phyloP scores from a whole-genome alignment of 2,113 vertebrate genomes.

The Larimichthys crocea region DNA sequence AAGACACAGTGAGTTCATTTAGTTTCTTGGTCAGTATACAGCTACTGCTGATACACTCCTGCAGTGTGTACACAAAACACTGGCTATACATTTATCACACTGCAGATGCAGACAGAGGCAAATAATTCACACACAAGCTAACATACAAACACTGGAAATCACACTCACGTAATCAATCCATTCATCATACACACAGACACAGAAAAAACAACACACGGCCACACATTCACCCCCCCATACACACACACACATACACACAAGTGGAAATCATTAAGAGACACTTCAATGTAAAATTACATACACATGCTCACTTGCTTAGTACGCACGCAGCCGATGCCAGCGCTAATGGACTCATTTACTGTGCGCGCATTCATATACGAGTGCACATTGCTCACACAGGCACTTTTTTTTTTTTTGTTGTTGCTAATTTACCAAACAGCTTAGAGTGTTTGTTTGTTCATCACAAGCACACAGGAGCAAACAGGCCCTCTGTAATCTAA shows the following conservation, averaged over 20 bases:
- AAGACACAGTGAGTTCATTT: slow-evolving; percentile 32
- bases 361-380: slow-evolving; percentile 71
- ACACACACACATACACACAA: slow-evolving; percentile 20
- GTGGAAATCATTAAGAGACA: slow-evolving; percentile 58
- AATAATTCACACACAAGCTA: slow-evolving; percentile 58
- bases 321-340: slow-evolving; percentile 29
- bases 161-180: slow-evolving; percentile 30
- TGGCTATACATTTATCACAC: slow-evolving; percentile 56
- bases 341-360: slow-evolving; percentile 76
- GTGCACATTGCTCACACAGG: slow-evolving; percentile 51
- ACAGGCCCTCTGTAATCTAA: slow-evolving; percentile 67
- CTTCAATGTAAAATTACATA: slow-evolving; percentile 64
- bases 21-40: slow-evolving; percentile 39
- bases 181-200: slow-evolving; percentile 36
- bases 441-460: slow-evolving; percentile 77
- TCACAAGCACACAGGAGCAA: slow-evolving; percentile 66
- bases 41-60: slow-evolving; percentile 27
- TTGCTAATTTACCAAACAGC: slow-evolving; percentile 67
- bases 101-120: slow-evolving; percentile 50
- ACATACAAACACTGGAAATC: slow-evolving; percentile 58
- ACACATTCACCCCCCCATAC: neutral
- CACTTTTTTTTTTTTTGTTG: slow-evolving; percentile 49
- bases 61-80: slow-evolving; percentile 44
- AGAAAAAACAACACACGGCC: neutral
- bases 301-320: slow-evolving; percentile 48